These are phyloP conservation scores for Amphiprion ocellaris DNA, from an alignment of 2,113 vertebrate species.

Conservation along the genomic window DNA sequence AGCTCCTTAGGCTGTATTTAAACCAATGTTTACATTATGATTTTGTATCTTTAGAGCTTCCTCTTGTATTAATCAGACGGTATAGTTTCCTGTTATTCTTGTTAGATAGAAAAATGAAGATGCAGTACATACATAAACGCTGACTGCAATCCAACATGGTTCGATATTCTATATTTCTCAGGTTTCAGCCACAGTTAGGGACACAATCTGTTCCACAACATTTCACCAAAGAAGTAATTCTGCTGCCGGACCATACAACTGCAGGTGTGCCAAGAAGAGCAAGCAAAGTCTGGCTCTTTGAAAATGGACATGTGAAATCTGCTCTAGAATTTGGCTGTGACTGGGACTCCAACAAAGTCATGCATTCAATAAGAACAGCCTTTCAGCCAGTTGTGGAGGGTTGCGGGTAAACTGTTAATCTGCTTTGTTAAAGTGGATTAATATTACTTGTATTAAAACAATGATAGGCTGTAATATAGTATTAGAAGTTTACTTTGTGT, in stretches of 20 bases:
- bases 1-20: too few species aligned
- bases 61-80: too few species aligned
- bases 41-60: too few species aligned
- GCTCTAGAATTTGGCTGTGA: conserved; percentile 12
- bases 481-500: background rate
- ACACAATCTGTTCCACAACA: background rate
- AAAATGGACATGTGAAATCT: conserved; percentile 6
- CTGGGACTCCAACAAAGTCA: background rate
- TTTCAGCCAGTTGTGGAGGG: conserved; percentile 19
- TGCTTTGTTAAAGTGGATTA: background rate
- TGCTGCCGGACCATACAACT: background rate
- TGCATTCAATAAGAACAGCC: background rate
- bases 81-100: background rate
- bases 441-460: background rate
- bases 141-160: background rate
- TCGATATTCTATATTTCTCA: background rate
- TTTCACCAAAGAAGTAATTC: conserved; percentile 9
- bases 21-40: too few species aligned
- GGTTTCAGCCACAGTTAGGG: background rate
- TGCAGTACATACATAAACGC: background rate
- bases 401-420: conserved; percentile 13
- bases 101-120: background rate
- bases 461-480: background rate
- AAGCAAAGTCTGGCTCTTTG: conserved; percentile 13
- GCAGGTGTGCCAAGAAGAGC: background rate